Base-by-base conservation (phyloP, 2,113 vertebrate species). In the Lepus americanus region DNA sequence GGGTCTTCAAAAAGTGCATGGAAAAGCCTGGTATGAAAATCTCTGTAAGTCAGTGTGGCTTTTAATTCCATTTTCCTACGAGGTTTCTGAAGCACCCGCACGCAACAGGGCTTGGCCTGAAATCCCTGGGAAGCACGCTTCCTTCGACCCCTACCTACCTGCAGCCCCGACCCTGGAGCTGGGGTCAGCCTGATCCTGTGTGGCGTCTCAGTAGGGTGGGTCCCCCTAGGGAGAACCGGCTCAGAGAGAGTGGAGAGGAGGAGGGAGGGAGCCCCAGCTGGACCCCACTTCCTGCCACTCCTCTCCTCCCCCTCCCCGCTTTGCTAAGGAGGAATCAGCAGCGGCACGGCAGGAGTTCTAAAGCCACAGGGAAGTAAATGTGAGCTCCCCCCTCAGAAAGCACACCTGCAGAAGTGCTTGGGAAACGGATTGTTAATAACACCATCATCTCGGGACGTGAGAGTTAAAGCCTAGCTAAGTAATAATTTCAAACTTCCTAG, bases 371-470 rank as follows among this genome's bases (percentile, higher is more conserved):
- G 2, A 17, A 16, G 63, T 76, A 36, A 36, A 39, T 13, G 22
- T 70, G 64, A 25, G 51, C 85, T 78, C 39, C 49, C 27, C 51
- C 49, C 27, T 92, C 39, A 81, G 61, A 53, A 94, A 76, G 36
- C 11, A 53, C 39, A 14, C 25, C 29, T 33, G 12, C 44, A 79
- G 66, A 66, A 78, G 51, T 36, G 25, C 6, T 17, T 31, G 31
- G 44, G 39, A 23, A 83, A 92, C 23, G 39, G 39, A 44, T 87
- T 80, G 44, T 70, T 77, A 78, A 90, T 70, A 82, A 83, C 63
- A 22, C 5, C n/a, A 61, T 83, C 39, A 44, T 6, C 39, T 44
- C 39, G 39, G 39, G 39, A 44, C 39, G 39, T 6, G 39, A 44
- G 39, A 44, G 39, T 44, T 44, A 59, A 59, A 59, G 19, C n/a